phyloP scores from a whole-genome alignment of 2,888 invertebrate species.

The Acronicta leporina region DNA sequence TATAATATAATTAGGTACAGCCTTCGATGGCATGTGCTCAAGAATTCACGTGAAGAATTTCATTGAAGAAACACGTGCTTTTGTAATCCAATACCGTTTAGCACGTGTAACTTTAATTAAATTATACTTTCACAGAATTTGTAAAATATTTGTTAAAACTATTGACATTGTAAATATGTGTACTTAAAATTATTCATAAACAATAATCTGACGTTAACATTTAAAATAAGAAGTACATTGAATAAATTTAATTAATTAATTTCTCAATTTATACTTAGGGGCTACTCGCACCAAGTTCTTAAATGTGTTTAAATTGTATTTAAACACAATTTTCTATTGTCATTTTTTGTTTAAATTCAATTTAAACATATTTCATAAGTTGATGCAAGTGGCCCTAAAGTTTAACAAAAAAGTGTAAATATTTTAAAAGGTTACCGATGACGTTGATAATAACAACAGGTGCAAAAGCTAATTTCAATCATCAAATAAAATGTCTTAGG shows the following conservation, averaged over 20 bases:
- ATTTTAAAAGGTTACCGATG: not conserved
- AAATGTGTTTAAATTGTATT: no score
- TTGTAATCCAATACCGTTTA: constrained; percentile 29
- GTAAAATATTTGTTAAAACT: constrained; percentile 33
- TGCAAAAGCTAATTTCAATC: no score
- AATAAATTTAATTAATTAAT: no score
- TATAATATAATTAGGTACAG: constrained; percentile 20
- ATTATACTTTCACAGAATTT: constrained; percentile 39
- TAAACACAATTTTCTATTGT: no score
- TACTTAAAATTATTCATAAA: constrained; percentile 33
- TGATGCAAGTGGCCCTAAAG: no score
- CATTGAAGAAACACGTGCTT: constrained; percentile 26
- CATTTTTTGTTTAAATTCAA: no score
- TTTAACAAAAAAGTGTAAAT: not conserved
- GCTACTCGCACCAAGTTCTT: no score
- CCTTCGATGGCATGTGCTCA: constrained; percentile 22
- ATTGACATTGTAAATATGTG: constrained; percentile 18
- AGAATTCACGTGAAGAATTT: constrained; percentile 7
- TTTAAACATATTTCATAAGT: no score
- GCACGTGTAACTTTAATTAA: constrained; percentile 25
- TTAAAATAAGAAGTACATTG: constrained; percentile 32
- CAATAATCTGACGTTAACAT: constrained; percentile 21
- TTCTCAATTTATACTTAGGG: no score
- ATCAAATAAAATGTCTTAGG: no score
- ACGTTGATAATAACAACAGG: not conserved